Evolutionary conservation across 2,888 invertebrate genomes (phyloP).

Genomic region (Eueremaeus valkanovi): DNA sequence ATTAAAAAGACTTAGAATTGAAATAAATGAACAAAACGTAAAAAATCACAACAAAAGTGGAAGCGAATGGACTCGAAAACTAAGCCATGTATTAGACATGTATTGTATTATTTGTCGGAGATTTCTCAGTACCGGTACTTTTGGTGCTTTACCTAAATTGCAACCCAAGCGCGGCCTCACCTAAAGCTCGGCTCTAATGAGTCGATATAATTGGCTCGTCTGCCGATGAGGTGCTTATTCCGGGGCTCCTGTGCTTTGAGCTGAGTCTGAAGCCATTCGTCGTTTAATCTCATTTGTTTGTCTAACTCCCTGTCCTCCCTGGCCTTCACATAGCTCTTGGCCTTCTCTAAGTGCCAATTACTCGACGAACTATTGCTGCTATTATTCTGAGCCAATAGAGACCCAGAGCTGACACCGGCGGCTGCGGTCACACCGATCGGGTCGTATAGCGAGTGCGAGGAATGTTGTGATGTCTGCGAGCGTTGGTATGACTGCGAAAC

Average conservation of each 20-base stretch:
- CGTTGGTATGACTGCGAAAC: background rate
- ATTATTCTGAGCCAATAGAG: background rate
- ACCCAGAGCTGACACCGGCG: background rate
- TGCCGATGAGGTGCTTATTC: background rate
- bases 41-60: conserved; percentile 17
- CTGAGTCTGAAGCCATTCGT: conserved; percentile 20
- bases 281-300: background rate
- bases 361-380: background rate
- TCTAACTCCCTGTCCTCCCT: background rate
- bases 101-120: no score
- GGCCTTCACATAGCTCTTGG: background rate
- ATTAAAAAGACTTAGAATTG: conserved; percentile 13
- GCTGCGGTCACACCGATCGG: background rate
- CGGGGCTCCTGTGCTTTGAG: conserved; percentile 1
- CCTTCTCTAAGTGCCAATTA: conserved; percentile 17
- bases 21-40: background rate
- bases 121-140: no score
- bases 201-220: background rate
- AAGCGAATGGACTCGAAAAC: background rate
- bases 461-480: background rate
- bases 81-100: no score
- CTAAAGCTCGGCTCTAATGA: background rate
- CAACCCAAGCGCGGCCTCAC: background rate
- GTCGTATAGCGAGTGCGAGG: background rate
- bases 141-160: no score